Evolutionary conservation across 2,888 invertebrate species (phyloP), one percentile per base, ranked within the genome.

Genomic region (Pogonocherus hispidulus): DNA sequence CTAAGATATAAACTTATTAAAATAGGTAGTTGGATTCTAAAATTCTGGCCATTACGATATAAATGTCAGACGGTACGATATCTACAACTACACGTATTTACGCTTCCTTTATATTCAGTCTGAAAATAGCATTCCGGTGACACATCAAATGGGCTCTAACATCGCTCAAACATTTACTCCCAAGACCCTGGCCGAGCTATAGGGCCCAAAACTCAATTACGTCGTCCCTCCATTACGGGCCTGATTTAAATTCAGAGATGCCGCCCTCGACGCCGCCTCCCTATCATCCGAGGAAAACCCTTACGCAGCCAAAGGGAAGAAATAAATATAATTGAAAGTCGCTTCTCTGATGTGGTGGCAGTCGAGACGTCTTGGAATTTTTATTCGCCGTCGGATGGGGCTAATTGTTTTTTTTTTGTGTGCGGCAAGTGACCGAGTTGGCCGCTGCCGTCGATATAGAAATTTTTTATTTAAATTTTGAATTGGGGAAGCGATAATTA

Each of bases 201-300:
- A 74, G 76, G 73, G 66, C 74, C 78, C 75, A 71, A 79, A 80
- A 81, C 80, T 82, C 80, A 80, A 81, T 82, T 82, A 82, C 77
- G 72, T 70, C 72, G 75, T 76, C 80, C 82, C 76, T 75, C 75
- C 75, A 79, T 76, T 79, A 76, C 78, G 79, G 76, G 73, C 78
- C 79, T 80, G 81, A 81, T 81, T 81, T 79, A 79, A 81, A 81
- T 81, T 80, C 80, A 80, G 76, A 73, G 75, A 77, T 74, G 73
- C 70, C 72, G 70, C 69, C 75, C 71, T 68, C 70, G 69, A 4
- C 35, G 54, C 66, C 67, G 63, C 57, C 70, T 49, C 66, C 69
- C 66, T 65, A 67, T 63, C 66, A 55, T 47, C 54, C 66, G 66
- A 44, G 55, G 64, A 73, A 72, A 74, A 67, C 71, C 74, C 76